A percentile compares a stretch with the other conserved stretches of the same genome.
These are phyloP conservation scores for Panagrolaimus sp. DNA, from an alignment of 1,140 invertebrate genomes.

Conservation along the genomic window DNA sequence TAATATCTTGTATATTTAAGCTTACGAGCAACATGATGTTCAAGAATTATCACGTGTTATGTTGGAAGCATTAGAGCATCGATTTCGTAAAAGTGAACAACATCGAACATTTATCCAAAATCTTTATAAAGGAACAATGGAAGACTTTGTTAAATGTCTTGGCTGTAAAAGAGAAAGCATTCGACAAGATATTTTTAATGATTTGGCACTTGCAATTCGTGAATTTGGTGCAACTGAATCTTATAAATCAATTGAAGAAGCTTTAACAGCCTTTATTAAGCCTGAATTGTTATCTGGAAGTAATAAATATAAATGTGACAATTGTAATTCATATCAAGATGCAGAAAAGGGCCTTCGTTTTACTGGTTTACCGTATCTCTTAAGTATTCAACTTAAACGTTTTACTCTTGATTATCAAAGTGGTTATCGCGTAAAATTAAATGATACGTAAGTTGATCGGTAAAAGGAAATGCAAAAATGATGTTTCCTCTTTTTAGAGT, in stretches of 20 bases:
- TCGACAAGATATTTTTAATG: conserved; percentile 76
- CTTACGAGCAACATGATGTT: conserved; percentile 87
- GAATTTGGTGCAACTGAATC: conserved; percentile 74
- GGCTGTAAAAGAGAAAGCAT: conserved; percentile 79
- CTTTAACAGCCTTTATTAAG: conserved; percentile 76
- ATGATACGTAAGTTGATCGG: conserved; percentile 71
- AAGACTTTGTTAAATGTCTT: conserved; percentile 84
- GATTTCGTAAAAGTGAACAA: conserved; percentile 73
- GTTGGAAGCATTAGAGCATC: conserved; percentile 82
- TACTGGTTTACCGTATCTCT: conserved; percentile 77
- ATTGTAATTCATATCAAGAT: conserved; percentile 80
- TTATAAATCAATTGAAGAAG: conserved; percentile 78
- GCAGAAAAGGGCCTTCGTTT: conserved; percentile 86
- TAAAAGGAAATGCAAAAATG: neutral
- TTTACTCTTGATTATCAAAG: conserved; percentile 85
- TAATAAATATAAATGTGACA: conserved; percentile 84
- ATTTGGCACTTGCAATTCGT: conserved; percentile 79
- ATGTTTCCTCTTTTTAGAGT: conserved; percentile 66
- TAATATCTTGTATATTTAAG: conserved; percentile 57
- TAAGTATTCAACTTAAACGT: conserved; percentile 80
- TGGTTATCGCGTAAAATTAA: conserved; percentile 80
- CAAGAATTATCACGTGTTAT: conserved; percentile 83
- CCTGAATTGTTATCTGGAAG: conserved; percentile 78
- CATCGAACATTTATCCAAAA: conserved; percentile 77
- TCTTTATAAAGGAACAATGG: conserved; percentile 75